Base-by-base conservation (phyloP, 1,140 invertebrate genomes). In the Dermatophagoides farinae region DNA sequence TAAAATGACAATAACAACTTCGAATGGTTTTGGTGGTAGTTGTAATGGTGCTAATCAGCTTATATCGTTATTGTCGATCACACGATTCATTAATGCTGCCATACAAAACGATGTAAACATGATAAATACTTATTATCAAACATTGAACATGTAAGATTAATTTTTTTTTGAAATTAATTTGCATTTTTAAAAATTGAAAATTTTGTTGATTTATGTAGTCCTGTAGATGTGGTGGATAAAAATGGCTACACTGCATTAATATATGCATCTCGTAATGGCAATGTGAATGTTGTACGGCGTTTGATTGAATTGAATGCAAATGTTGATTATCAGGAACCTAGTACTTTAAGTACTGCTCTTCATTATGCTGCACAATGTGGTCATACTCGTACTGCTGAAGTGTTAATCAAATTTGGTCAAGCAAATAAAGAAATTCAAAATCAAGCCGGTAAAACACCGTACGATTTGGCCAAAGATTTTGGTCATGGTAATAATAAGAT, bases 281-380 rank as follows among this genome's bases (percentile, higher is more conserved):
- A 55, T 25, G 25, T 55, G 4, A 55, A 55, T 44, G 41, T 38
- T 20, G 41, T 55, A 11, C 53, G 53, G 4, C 12, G 23, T 12
- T 44, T 55, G 1, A 16, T 55, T n/a, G 53, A 55, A 11, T 44
- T 39, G 23, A 23, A 23, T 44, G 53, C 53, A 14, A 37, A 44
- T 6, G 53, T 55, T 14, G 31, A 37, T 23, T 44, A 41, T 25
- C 12, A 12, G 5, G 14, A 55, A n/a, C 38, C 53, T 2, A 6
- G 1, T 25, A 6, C 1, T 2, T 14, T 18, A 1, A 44, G 39
- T 23, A 55, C 53, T 18, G 53, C 53, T 1, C 31, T 55, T 11
- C 53, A 55, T 25, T 22, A 25, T 11, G 53, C 53, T 44, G 53
- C 53, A 12, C 53, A 55, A 25, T 55, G 53, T 55, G 53, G 53